Evolutionary conservation across 1,140 invertebrate genomes (phyloP), one percentile per base, ranked within the genome.

Genomic region (Cryptotermes secundus): DNA sequence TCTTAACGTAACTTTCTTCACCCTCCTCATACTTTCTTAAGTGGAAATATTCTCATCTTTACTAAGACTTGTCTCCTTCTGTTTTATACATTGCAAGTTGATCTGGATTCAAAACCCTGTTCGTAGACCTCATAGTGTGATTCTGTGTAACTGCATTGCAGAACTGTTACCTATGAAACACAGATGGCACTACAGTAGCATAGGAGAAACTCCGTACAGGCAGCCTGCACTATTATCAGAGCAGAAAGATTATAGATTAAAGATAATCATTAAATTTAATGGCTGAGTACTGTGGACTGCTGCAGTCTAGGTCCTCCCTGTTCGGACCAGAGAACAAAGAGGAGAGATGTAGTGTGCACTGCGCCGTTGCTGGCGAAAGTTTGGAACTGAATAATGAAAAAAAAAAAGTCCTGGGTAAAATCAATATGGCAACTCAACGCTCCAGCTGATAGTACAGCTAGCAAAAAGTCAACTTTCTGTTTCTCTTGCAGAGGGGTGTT

Each of bases 361-460:
- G 26, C 6, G 59, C 59, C 59, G 1, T 65, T n/a, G 59, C 59
- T 65, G 59, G 59, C 22, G n/a, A 65, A n/a, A 26, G 59, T 65
- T 65, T 65, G 59, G 59, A n/a, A 65, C 59, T 65, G 59, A 65
- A 65, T 59, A 59, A 59, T 59, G 19, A 59, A 59, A n/a, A n/a
- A n/a, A n/a, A n/a, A n/a, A 59, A 65, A 65, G 1, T 31, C 59
- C 24, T n/a, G 59, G 59, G 59, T 65, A 65, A 65, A 65, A 65
- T 65, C 59, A 65, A 65, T 65, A 65, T 65, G 59, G 26, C 59
- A 65, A 26, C 59, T 65, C 24, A 65, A n/a, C 26, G 59, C 59
- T n/a, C n/a, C 26, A 65, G 59, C 59, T 65, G 59, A 65, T 65
- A 14, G 26, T n/a, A 59, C 3, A 59, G 24, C 19, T 4, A 59